Conservation (phyloP, 2,113 vertebrate genomes). For the Bucco capensis region DNA sequence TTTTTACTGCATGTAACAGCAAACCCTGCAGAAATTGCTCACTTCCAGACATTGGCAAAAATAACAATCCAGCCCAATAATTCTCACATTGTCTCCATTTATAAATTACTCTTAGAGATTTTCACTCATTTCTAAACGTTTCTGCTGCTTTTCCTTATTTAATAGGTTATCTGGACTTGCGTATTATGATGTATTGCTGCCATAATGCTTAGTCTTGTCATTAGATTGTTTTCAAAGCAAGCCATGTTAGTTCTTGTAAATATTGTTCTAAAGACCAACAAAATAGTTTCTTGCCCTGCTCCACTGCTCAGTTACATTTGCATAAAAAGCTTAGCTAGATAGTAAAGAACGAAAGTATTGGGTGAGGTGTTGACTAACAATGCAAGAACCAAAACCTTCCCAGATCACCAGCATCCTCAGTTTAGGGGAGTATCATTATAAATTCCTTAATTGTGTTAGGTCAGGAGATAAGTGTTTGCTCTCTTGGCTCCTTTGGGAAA, state of each 20-base stretch:
- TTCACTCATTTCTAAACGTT: neutral
- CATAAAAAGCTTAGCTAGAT: neutral
- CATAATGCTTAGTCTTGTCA: neutral
- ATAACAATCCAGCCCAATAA: neutral
- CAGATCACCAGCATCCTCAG: neutral
- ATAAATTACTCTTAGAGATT: neutral
- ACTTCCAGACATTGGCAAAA: neutral
- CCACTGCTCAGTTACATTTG: neutral
- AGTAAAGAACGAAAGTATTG: neutral
- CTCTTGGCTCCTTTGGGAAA: neutral
- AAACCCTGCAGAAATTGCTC: neutral
- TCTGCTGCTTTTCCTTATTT: neutral
- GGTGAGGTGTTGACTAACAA: neutral
- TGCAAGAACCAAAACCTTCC: neutral
- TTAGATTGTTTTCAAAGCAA: neutral
- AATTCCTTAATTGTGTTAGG: neutral
- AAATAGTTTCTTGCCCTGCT: neutral
- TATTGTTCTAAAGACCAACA: neutral
- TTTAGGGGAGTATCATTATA: neutral
- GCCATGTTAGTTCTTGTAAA: neutral
- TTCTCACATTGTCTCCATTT: neutral
- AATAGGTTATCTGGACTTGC: neutral
- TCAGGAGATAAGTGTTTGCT: neutral
- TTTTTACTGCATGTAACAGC: rapidly evolving
- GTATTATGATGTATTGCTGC: neutral